A percentile compares a stretch with the other conserved stretches of the same genome.
Conservation (phyloP, 1,140 invertebrate species). For the Heliconius hewitsoni region DNA sequence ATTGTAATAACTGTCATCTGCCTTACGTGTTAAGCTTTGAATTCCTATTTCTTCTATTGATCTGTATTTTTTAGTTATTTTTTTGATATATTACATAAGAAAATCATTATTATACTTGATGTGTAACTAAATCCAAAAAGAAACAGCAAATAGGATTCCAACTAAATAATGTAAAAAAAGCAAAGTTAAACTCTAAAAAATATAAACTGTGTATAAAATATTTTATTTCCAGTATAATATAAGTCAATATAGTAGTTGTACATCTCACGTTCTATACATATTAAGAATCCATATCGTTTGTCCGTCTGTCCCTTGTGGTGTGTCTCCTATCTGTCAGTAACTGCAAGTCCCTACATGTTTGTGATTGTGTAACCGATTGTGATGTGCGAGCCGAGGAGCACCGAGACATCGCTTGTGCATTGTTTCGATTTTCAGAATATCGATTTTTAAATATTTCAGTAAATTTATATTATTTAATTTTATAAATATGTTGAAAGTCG, state of each 20-base stretch:
- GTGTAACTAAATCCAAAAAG: background rate
- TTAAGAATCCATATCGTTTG: conserved; percentile 60
- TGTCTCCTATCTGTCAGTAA: background rate
- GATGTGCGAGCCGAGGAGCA: conserved; percentile 36
- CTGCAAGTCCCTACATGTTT: conserved; percentile 36
- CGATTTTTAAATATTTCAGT: background rate
- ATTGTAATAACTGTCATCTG: background rate
- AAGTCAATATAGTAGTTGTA: background rate
- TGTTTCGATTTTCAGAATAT: background rate
- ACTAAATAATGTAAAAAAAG: background rate
- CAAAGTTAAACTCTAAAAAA: background rate
- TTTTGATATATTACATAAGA: background rate
- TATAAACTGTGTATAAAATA: background rate
- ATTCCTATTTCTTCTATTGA: background rate
- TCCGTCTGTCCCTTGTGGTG: background rate
- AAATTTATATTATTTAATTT: background rate
- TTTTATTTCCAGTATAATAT: background rate
- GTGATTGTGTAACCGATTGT: conserved; percentile 46
- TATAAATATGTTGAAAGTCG: background rate
- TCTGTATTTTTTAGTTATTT: background rate
- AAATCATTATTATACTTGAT: background rate
- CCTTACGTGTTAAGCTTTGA: background rate
- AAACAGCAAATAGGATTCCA: background rate
- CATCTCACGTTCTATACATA: conserved; percentile 37
- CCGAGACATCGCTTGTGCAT: conserved; percentile 2